Percentiles rank a stretch among this genome's conserved stretches.
These are phyloP conservation scores for Alcedo quadribrachys DNA, from an alignment of 2,797 vertebrate species.

Conservation along the genomic window DNA sequence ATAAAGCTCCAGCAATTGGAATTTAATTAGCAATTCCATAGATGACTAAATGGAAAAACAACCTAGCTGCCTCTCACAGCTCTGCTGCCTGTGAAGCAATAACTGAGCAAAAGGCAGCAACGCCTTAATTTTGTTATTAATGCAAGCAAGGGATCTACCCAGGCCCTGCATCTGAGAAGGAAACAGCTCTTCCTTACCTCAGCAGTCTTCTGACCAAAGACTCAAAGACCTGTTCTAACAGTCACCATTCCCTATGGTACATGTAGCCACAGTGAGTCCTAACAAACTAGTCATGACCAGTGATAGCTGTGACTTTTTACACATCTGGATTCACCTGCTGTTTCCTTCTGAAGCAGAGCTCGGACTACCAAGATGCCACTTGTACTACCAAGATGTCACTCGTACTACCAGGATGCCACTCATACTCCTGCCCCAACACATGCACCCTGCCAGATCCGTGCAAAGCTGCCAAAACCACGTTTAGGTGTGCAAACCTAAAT, in stretches of 20 bases:
- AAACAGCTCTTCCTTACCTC: neutral
- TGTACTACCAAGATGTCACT: too few relatives aligned
- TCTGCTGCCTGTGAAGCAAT: neutral
- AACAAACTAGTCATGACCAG: neutral
- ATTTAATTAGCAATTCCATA: conserved; percentile 29
- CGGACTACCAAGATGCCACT: too few relatives aligned
- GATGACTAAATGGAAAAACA: conserved; percentile 9
- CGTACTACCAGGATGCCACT: neutral
- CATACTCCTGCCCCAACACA: neutral
- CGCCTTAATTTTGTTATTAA: neutral
- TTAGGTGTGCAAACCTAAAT: neutral
- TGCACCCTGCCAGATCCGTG: accelerated
- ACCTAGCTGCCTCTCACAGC: neutral
- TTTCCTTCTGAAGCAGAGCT: accelerated
- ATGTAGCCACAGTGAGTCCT: neutral
- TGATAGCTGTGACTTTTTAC: accelerated
- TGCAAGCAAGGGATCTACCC: neutral
- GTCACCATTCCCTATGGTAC: neutral
- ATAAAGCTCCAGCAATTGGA: conserved; percentile 1
- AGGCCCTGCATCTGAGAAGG: neutral
- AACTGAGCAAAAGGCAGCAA: neutral
- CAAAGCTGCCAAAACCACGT: neutral
- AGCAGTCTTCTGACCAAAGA: neutral
- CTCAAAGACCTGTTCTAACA: neutral
- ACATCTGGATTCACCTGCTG: neutral